Evolutionary conservation across 2,888 invertebrate genomes (phyloP).

Genomic region (Rhamnusium bicolor): DNA sequence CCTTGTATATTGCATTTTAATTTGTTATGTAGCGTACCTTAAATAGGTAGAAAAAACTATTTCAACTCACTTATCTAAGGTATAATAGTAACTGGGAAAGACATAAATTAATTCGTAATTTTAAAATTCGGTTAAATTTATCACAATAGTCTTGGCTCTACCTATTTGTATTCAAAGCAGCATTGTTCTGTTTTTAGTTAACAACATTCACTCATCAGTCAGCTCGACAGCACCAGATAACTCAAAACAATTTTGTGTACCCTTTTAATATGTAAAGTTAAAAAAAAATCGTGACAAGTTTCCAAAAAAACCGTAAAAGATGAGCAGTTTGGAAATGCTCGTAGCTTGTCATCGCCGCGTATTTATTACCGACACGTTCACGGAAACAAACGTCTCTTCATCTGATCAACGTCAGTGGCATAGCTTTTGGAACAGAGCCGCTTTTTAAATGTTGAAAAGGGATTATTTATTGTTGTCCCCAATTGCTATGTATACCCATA

Average conservation of each 20-base stretch:
- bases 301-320: constrained; percentile 21
- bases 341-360: constrained; percentile 29
- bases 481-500: neutral
- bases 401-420: constrained; percentile 16
- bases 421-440: neutral
- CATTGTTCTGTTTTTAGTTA: constrained; percentile 26
- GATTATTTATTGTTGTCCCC: neutral
- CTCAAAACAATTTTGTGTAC: constrained; percentile 16
- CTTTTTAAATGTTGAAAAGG: neutral
- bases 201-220: constrained; percentile 28
- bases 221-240: constrained; percentile 20
- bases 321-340: constrained; percentile 25
- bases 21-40: too few relatives aligned
- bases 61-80: too few relatives aligned
- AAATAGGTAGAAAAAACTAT: too few relatives aligned
- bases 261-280: constrained; percentile 19
- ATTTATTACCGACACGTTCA: constrained; percentile 33
- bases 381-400: constrained; percentile 22
- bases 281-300: constrained; percentile 31
- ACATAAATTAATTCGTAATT: too few relatives aligned
- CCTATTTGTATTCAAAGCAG: constrained; percentile 24
- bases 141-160: neutral
- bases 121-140: neutral
- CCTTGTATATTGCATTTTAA: too few relatives aligned
- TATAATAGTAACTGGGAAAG: too few relatives aligned